Conservation (phyloP, 2,888 invertebrate genomes). For the Sialis lutaria region DNA sequence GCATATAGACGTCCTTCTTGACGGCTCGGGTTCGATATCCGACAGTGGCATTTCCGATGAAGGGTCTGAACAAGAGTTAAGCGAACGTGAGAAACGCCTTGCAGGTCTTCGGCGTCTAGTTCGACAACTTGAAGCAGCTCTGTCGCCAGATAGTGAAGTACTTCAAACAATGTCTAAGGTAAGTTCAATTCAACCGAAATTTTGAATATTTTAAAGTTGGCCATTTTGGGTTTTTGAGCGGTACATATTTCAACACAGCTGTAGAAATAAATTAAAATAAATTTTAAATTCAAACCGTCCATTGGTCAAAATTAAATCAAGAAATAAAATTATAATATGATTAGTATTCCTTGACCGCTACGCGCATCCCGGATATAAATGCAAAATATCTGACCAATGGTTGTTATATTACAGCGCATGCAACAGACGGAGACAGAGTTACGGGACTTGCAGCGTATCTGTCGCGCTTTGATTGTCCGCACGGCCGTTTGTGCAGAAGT, state of each 20-base stretch:
- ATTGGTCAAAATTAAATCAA: too few species aligned
- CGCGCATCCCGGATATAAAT: not conserved
- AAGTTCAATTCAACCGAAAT: slow-evolving; percentile 5
- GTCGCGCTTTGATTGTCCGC: slow-evolving; percentile 42
- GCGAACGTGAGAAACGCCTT: slow-evolving; percentile 47
- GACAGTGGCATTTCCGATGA: slow-evolving; percentile 69
- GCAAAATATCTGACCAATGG: not conserved
- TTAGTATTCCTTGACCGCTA: not conserved
- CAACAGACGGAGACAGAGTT: slow-evolving; percentile 56
- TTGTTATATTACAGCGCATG: slow-evolving; percentile 32
- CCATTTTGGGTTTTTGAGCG: too few species aligned
- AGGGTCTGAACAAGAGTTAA: slow-evolving; percentile 45
- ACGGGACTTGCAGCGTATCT: slow-evolving; percentile 47
- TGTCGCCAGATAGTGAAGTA: slow-evolving; percentile 48
- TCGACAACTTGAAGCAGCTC: slow-evolving; percentile 44
- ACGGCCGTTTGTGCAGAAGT: slow-evolving; percentile 31
- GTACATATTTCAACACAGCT: too few species aligned
- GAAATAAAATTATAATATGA: too few species aligned
- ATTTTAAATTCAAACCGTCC: too few species aligned
- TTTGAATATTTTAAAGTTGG: not conserved
- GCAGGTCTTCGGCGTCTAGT: slow-evolving; percentile 49
- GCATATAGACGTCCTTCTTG: not conserved
- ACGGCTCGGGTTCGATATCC: slow-evolving; percentile 39
- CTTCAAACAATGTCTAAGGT: slow-evolving; percentile 45
- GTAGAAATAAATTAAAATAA: too few species aligned